Conservation (phyloP, 1,140 invertebrate species). For the Heliconius congener region DNA sequence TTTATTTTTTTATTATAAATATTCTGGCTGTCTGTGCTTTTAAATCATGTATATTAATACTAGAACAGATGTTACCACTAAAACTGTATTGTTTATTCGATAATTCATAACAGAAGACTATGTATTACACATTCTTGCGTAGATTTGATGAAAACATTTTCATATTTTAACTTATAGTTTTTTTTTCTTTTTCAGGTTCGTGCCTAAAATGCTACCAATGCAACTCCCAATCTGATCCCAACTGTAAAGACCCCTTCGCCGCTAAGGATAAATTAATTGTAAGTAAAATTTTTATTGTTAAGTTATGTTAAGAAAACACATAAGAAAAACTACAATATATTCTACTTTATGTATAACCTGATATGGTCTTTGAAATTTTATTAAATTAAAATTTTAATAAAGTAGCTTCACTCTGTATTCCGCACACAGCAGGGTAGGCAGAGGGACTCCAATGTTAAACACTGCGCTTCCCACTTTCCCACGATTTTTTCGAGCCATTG, state of each 20-base stretch:
- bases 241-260: constrained; percentile 83
- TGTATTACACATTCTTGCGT: background rate
- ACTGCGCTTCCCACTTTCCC: too few species aligned
- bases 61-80: background rate
- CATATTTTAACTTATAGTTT: background rate
- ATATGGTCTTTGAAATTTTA: too few species aligned
- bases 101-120: background rate
- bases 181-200: constrained; percentile 74
- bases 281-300: constrained; percentile 37
- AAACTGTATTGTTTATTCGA: background rate
- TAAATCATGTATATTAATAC: background rate
- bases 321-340: too few species aligned
- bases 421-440: too few species aligned
- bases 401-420: too few species aligned
- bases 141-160: background rate
- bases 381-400: too few species aligned
- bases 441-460: too few species aligned
- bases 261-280: constrained; percentile 51
- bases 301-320: background rate
- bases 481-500: too few species aligned
- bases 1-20: too few species aligned
- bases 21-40: background rate
- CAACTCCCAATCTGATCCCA: constrained; percentile 87
- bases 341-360: too few species aligned
- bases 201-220: constrained; percentile 93